A percentile compares a stretch with the other conserved stretches of the same genome.
These are phyloP conservation scores for Drosophila phalerata DNA, from an alignment of 2,888 invertebrate genomes.

Conservation along the genomic window DNA sequence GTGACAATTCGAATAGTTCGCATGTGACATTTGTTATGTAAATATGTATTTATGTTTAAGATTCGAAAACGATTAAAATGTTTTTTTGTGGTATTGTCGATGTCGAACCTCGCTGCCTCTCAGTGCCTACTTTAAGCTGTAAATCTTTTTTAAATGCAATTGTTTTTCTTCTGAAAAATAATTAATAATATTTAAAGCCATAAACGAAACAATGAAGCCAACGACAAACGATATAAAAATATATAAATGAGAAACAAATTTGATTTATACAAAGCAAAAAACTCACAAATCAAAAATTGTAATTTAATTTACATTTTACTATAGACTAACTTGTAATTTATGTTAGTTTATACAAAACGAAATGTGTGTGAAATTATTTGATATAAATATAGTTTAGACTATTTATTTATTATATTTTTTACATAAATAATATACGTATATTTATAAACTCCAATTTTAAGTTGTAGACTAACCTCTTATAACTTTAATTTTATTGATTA, in stretches of 20 bases:
- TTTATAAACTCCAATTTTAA: slow-evolving; percentile 61
- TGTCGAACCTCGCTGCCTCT: slow-evolving; percentile 84
- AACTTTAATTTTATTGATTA: slow-evolving; percentile 36
- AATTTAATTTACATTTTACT: slow-evolving; percentile 48
- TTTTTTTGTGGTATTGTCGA: slow-evolving; percentile 50
- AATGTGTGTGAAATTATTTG: slow-evolving; percentile 63
- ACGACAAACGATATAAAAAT: slow-evolving; percentile 48
- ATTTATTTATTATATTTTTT: slow-evolving; percentile 72
- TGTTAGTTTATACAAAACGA: slow-evolving; percentile 47
- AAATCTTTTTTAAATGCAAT: slow-evolving; percentile 42
- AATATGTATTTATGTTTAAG: slow-evolving; percentile 50
- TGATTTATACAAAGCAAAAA: slow-evolving; percentile 13
- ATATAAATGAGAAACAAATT: background rate
- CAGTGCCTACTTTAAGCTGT: slow-evolving; percentile 77
- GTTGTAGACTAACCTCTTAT: slow-evolving; percentile 68
- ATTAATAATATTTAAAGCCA: slow-evolving; percentile 38
- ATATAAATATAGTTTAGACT: slow-evolving; percentile 51
- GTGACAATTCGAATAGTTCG: slow-evolving; percentile 56
- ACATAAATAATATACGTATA: slow-evolving; percentile 23
- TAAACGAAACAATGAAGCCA: slow-evolving; percentile 50
- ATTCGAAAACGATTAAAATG: slow-evolving; percentile 19
- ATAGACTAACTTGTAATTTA: slow-evolving; percentile 55
- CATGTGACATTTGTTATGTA: slow-evolving; percentile 52
- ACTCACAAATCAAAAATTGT: slow-evolving; percentile 68
- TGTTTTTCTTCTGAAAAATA: slow-evolving; percentile 24